phyloP scores from a whole-genome alignment of 1,140 invertebrate species.

The Pentalonia nigronervosa region DNA sequence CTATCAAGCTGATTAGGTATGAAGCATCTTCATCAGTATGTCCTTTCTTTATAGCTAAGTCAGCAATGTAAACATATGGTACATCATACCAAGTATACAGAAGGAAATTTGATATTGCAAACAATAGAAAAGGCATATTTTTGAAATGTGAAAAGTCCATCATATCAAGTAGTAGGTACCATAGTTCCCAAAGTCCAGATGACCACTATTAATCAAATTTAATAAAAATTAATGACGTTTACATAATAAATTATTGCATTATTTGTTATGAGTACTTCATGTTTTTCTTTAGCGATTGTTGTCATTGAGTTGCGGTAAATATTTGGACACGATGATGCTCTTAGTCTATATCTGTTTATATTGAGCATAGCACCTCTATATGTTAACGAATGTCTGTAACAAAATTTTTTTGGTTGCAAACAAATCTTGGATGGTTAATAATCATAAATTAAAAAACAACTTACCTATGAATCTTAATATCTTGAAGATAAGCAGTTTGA shows the following conservation, averaged over 20 bases:
- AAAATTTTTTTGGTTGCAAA: neutral
- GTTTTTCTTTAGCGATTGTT: slow-evolving; percentile 78
- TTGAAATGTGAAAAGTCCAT: slow-evolving; percentile 73
- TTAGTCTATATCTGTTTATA: slow-evolving; percentile 79
- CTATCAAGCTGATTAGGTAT: slow-evolving; percentile 80
- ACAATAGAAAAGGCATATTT: slow-evolving; percentile 69
- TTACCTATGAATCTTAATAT: slow-evolving; percentile 73
- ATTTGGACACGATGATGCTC: slow-evolving; percentile 88
- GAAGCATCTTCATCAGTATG: slow-evolving; percentile 78
- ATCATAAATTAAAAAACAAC: neutral
- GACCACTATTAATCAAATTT: slow-evolving; percentile 69
- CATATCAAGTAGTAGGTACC: slow-evolving; percentile 76
- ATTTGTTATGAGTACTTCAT: slow-evolving; percentile 67
- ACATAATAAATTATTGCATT: slow-evolving; percentile 46
- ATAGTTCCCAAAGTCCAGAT: slow-evolving; percentile 73
- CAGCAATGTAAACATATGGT: slow-evolving; percentile 87
- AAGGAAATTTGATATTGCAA: slow-evolving; percentile 83
- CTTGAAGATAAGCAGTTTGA: slow-evolving; percentile 70
- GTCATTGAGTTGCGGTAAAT: slow-evolving; percentile 91
- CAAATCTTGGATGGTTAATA: neutral
- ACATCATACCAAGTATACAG: slow-evolving; percentile 90
- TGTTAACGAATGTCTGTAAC: slow-evolving; percentile 76
- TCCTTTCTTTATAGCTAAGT: slow-evolving; percentile 67
- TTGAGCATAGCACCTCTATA: slow-evolving; percentile 84
- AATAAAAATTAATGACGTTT: neutral